Base-by-base conservation (phyloP, 2,888 invertebrate species). In the Phania funesta region DNA sequence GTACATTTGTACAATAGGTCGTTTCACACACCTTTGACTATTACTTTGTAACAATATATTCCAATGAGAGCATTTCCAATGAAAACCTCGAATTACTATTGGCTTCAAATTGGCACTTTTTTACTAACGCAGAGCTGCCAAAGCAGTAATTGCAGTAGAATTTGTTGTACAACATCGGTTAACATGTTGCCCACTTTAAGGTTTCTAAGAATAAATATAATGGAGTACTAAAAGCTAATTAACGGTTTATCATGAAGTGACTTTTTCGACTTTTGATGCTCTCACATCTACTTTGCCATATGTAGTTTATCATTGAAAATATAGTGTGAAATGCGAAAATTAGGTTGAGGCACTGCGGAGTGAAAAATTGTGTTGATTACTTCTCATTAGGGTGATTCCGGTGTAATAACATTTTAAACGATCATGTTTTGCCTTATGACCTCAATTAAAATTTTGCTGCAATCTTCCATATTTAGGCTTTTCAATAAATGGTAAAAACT, bases 211-310 rank as follows among this genome's bases (percentile, higher is more conserved):
- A 64, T 16, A 0, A 1, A 71, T 48, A 70, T 54, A 48, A 62
- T 48, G 74, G 38, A 38, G 68, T 24, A 75, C 65, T 58, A 70
- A 80, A 75, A 68, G 68, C 56, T 75, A 80, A 80, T 80, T 80
- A 74, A 62, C 67, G 54, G 52, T 58, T 58, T 48, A 58, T 41
- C 16, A 8, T 48, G 18, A 35, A 46, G 16, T 60, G 32, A 11
- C 18, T 22, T 71, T 38, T 8, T 38, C 11, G 8, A 2, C 16
- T 58, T 48, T 11, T 11, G 6, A 11, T 26, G 16, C 26, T 20
- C 13, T 50, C 11, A 16, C 3, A 29, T 18, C 5, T 46, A n/a
- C n/a, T 48, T 44, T 7, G 2, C 9, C 22, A 11, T 48, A 20
- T 22, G 0, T 20, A 44, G 2, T 16, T 41, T 16, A 38, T 38